Base-by-base conservation (phyloP, 2,888 invertebrate species). In the Pristionchus exspectatus region DNA sequence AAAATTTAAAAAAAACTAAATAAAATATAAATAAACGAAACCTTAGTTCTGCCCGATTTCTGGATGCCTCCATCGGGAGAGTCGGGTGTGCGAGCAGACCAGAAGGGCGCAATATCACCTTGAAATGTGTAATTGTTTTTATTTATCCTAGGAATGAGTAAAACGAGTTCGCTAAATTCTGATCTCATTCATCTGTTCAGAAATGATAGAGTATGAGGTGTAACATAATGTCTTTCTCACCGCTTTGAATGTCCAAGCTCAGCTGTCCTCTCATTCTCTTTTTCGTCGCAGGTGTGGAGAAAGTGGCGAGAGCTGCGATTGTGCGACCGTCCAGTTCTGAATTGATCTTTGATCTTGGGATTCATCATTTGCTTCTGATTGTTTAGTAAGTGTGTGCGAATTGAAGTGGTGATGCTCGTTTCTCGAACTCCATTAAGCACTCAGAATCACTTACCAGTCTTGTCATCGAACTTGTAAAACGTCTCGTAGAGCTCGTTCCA, bases 71-170 rank as follows among this genome's bases (percentile, higher is more conserved):
- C 30, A 54, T 72, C 59, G 30, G 33, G 2, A 9, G 77, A 77
- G 18, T 69, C 81, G 50, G 56, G 27, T 27, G 59, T 85, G 88
- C 56, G 88, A 21, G 63, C 81, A 50, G 87, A 50, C 91, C 91
- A 91, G 89, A 87, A 91, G 1, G 91, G 91, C 21, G 87, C 86
- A 24, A 89, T 86, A 16, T 90, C 83, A 54, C 77, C 90, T 38
- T 90, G 63, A 33, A 87, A 72, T 54, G 18, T 27, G 10, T 27
- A 3, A 38, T 38, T 38, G 5, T 38, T 38, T 38, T 38, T 38
- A 38, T 38, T 38, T 38, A 38, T 38, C 5, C 38, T 2, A 38
- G 38, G 5, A 38, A 38, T 38, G 38, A 38, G 38, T 5, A 38
- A 38, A 38, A 38, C 2, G 38, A 5, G 38, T 38, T 38, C 2